phyloP scores from a whole-genome alignment of 2,797 vertebrate species.

The Gambusia yucatana region DNA sequence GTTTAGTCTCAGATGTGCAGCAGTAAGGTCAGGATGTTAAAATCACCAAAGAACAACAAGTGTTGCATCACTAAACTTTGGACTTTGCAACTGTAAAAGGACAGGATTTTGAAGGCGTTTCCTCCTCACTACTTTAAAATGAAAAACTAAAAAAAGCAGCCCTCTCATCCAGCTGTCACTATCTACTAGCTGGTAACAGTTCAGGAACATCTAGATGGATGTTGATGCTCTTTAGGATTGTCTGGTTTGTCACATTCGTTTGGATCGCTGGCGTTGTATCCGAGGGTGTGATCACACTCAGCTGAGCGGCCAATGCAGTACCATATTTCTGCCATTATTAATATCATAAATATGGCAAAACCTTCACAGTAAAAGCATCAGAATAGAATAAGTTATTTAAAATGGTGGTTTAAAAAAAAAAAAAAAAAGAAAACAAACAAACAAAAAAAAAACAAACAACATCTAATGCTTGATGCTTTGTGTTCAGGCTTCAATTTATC shows the following conservation, averaged over 20 bases:
- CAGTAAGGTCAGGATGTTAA: not conserved
- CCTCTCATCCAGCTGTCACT: not conserved
- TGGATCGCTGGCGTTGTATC: not conserved
- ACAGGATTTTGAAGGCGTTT: not conserved
- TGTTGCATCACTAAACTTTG: not conserved
- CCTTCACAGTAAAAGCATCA: not conserved
- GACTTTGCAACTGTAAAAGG: not conserved
- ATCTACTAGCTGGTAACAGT: not conserved
- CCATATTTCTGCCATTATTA: not conserved
- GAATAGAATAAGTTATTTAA: not conserved
- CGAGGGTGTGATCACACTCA: not conserved
- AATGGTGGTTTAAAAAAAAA: too few relatives aligned
- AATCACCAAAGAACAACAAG: not conserved
- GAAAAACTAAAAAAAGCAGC: not conserved
- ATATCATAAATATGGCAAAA: not conserved
- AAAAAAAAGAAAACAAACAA: too few relatives aligned
- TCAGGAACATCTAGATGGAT: not conserved
- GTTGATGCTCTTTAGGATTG: not conserved
- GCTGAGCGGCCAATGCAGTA: not conserved
- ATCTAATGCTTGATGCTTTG: not conserved
- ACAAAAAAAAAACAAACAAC: not conserved
- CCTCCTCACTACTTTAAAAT: not conserved
- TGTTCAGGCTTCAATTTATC: not conserved
- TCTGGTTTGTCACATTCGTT: not conserved
- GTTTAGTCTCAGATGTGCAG: not conserved